Percentiles rank a stretch among this genome's conserved stretches.
Conservation (phyloP, 2,888 invertebrate genomes). For the Lithophane socia region DNA sequence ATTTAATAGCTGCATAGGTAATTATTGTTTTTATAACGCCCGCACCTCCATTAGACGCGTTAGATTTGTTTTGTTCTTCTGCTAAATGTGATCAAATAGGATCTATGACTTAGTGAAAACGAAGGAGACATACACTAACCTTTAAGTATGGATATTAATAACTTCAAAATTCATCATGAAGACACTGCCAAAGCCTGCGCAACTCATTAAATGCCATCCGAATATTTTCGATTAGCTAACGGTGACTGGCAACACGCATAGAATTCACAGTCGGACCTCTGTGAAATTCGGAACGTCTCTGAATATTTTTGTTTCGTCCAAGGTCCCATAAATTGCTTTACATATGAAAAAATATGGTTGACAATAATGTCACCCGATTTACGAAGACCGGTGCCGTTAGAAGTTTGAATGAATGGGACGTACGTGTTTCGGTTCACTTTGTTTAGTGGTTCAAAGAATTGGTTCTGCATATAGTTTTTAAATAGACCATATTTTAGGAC, state of each 20-base stretch:
- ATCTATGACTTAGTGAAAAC: not conserved
- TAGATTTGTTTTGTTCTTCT: not conserved
- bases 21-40: too few relatives aligned
- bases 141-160: conserved; percentile 26
- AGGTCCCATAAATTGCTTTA: conserved; percentile 77
- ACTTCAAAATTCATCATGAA: conserved; percentile 60
- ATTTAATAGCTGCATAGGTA: too few relatives aligned
- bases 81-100: not conserved
- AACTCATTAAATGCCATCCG: conserved; percentile 82
- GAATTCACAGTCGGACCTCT: conserved; percentile 79
- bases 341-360: conserved; percentile 68
- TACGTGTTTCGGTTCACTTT: conserved; percentile 50
- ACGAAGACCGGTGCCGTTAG: conserved; percentile 66
- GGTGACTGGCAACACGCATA: conserved; percentile 77
- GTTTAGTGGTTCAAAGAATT: conserved; percentile 25
- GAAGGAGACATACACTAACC: conserved; percentile 9
- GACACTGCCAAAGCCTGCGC: conserved; percentile 66
- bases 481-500: conserved; percentile 21
- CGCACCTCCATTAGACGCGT: too few relatives aligned
- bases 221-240: conserved; percentile 82
- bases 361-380: conserved; percentile 70
- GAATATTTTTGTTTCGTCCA: conserved; percentile 83
- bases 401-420: conserved; percentile 53
- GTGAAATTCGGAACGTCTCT: conserved; percentile 81
- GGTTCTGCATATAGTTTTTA: conserved; percentile 34